phyloP scores from a whole-genome alignment of 2,888 invertebrate genomes.

The Mechanitis mazaeus region DNA sequence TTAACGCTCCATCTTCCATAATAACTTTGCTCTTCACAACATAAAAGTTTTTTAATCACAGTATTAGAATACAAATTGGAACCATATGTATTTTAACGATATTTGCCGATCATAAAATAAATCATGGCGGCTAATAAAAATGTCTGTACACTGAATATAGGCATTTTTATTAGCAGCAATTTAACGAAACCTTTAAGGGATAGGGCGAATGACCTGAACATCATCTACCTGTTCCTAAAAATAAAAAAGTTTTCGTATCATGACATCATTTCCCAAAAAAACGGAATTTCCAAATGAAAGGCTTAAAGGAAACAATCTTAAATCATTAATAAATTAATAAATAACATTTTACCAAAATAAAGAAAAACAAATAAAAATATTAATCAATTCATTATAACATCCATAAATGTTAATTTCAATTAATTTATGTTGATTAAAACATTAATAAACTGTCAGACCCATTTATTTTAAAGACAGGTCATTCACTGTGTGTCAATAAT shows the following conservation, averaged over 20 bases:
- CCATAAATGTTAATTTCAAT: not conserved
- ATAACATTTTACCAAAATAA: not conserved
- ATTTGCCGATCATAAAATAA: conserved; percentile 4
- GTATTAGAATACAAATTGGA: not conserved
- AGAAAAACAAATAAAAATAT: not conserved
- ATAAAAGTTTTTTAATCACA: not conserved
- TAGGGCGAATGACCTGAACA: not conserved
- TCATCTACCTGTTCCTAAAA: not conserved
- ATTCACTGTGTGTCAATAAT: conserved; percentile 13
- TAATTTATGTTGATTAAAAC: not conserved
- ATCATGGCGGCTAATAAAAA: conserved; percentile 12
- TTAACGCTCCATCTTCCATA: no score
- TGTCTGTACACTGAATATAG: conserved; percentile 1
- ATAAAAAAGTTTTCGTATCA: not conserved
- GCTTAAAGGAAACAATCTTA: not conserved
- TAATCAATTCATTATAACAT: no score
- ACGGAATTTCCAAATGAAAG: conserved; percentile 1
- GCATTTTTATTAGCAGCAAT: not conserved
- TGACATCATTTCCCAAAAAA: not conserved
- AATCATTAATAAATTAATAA: not conserved
- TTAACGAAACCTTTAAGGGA: conserved; percentile 1
- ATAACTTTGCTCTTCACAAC: no score
- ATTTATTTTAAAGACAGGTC: conserved; percentile 8
- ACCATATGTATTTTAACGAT: not conserved
- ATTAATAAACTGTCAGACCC: conserved; percentile 1